Evolutionary conservation across 1,140 invertebrate species (phyloP).

Genomic region (Penaeus indicus): DNA sequence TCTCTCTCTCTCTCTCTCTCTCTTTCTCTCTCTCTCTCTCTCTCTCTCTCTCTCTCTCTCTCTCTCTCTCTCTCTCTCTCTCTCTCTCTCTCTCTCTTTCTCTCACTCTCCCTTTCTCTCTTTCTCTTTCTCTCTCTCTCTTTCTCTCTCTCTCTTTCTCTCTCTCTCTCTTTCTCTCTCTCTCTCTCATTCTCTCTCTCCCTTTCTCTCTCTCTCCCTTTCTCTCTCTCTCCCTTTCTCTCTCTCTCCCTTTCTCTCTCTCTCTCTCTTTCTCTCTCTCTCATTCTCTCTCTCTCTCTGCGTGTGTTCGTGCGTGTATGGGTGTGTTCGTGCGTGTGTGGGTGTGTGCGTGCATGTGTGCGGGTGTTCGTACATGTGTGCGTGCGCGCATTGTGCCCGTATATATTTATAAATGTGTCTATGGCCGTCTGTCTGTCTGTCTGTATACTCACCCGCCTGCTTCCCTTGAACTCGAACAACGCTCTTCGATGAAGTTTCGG

Average conservation of each 20-base stretch:
- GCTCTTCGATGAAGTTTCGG: too few relatives aligned
- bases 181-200: not conserved
- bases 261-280: not conserved
- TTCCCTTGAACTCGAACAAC: too few relatives aligned
- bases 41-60: not conserved
- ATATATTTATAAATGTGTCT: not conserved
- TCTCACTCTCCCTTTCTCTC: not conserved
- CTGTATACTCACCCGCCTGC: too few relatives aligned
- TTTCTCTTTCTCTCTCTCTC: not conserved
- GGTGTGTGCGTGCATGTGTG: not conserved
- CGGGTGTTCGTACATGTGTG: not conserved
- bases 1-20: conserved; percentile 27
- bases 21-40: conserved; percentile 5
- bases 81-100: not conserved
- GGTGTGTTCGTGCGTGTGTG: not conserved
- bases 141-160: not conserved
- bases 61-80: conserved; percentile 26
- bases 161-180: not conserved
- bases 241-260: not conserved
- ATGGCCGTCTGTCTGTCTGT: too few relatives aligned
- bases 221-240: not conserved
- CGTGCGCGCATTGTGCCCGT: not conserved
- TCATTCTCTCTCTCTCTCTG: not conserved
- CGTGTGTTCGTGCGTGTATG: not conserved
- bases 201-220: not conserved